Evolutionary conservation across 2,113 vertebrate species (phyloP), one percentile per base, ranked within the genome.

Genomic region (Prinia subflava): DNA sequence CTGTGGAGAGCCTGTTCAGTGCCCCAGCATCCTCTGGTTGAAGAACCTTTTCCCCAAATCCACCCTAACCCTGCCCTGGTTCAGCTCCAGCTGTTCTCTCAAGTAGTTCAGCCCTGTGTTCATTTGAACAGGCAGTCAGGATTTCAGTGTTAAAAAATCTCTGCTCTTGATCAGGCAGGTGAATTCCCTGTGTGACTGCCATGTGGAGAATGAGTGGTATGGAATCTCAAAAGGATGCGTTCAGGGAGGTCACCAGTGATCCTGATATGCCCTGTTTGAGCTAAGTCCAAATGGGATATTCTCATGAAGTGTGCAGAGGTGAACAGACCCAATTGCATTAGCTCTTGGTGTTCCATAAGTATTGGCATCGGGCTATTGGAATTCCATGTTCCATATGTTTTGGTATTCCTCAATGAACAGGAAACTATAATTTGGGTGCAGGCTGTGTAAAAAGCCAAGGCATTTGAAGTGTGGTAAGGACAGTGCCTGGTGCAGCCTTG

Each of bases 141-240:
- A 47, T 64, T 67, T 63, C 52, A 30, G 3, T 11, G 3, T 52
- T 30, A 56, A 33, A 33, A 84, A 67, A 41, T 30, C 16, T 23
- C 52, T 44, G 73, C 42, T 59, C 28, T 76, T 63, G 62, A 37
- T 80, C 10, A 4, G 6, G 22, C 64, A 83, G 44, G 49, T 67
- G 39, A 79, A 59, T 67, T 42, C 31, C 57, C 46, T 50, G 3
- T 31, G 20, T 13, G 30, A 79, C 25, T 23, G 18, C 46, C 3
- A 2, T 2, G 7, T n/a, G 42, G 37, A 62, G n/a, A 0, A 1
- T 7, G 27, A 62, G 23, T 7, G 49, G 35, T 11, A 4, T 3
- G 41, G 55, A 28, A 35, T 69, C 83, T 76, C 60, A n/a, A 42
- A 50, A 62, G 41, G 23, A 35, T 19, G 7, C 15, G 5, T 67